Percentiles rank a stretch among this genome's conserved stretches.
Evolutionary conservation across 2,797 vertebrate genomes (phyloP).

Genomic region (Malurus leucopterus): DNA sequence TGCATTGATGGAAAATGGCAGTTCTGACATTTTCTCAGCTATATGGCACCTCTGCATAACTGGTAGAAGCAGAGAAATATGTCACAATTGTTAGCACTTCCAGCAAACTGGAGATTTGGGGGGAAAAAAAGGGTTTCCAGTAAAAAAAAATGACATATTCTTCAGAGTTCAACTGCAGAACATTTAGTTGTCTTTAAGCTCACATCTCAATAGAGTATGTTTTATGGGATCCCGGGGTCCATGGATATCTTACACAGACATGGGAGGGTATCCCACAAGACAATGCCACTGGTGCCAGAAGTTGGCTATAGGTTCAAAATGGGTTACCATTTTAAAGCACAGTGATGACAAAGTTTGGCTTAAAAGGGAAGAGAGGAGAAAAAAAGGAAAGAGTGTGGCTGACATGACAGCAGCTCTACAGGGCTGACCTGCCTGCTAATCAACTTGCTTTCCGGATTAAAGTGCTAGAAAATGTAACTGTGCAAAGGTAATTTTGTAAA

Average conservation of each 20-base stretch:
- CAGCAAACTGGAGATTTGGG: not conserved
- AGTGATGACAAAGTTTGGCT: not conserved
- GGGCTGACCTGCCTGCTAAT: not conserved
- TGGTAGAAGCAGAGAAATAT: not conserved
- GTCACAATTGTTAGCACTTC: not conserved
- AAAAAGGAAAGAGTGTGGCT: not conserved
- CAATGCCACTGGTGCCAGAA: not conserved
- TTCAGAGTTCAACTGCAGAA: not conserved
- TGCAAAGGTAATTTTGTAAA: not conserved
- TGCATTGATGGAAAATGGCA: not conserved
- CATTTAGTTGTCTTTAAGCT: not conserved
- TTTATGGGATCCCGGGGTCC: not conserved
- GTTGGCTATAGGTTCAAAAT: not conserved
- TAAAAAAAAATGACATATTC: not conserved
- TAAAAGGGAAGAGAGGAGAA: not conserved
- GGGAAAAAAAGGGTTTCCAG: not conserved
- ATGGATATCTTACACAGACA: accelerated
- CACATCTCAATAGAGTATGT: accelerated
- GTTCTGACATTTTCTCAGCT: not conserved
- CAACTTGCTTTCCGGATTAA: not conserved
- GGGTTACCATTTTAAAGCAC: not conserved
- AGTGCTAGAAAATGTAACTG: accelerated
- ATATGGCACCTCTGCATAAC: not conserved
- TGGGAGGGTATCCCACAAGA: not conserved
- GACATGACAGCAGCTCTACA: not conserved